Conservation (phyloP, 2,888 invertebrate genomes). For the Ferrisia virgata region DNA sequence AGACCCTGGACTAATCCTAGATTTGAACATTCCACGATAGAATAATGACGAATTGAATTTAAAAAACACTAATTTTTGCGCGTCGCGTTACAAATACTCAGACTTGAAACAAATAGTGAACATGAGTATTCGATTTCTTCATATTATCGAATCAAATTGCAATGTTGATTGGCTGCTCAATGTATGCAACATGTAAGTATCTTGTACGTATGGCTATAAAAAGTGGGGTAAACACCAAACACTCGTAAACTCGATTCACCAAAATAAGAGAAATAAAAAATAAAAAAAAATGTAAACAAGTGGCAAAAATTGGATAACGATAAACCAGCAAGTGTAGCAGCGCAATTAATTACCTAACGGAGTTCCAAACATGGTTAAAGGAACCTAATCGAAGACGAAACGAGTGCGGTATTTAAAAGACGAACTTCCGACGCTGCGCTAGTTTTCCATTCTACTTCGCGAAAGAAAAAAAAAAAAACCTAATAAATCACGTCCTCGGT, state of each 20-base stretch:
- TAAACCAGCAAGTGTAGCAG: background rate
- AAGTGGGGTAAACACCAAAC: background rate
- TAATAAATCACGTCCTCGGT: conserved; percentile 29
- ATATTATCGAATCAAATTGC: background rate
- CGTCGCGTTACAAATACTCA: too few species aligned
- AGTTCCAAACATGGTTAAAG: conserved; percentile 13
- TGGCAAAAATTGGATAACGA: background rate
- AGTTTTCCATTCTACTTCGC: background rate
- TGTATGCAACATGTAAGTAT: too few species aligned
- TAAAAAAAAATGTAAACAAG: background rate
- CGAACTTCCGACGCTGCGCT: background rate
- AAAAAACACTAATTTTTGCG: too few species aligned
- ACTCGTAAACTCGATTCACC: background rate
- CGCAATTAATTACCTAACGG: conserved; percentile 1
- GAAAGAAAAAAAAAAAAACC: background rate
- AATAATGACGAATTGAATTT: too few species aligned
- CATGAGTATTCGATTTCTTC: background rate
- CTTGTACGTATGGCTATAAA: too few species aligned
- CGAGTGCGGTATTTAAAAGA: background rate
- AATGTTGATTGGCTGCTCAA: background rate
- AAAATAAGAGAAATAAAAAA: background rate
- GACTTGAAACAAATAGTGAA: too few species aligned
- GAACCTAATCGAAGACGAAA: background rate
- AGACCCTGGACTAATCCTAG: too few species aligned
- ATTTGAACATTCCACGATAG: too few species aligned